phyloP scores from a whole-genome alignment of 1,140 invertebrate genomes.

The Macrobrachium rosenbergii region DNA sequence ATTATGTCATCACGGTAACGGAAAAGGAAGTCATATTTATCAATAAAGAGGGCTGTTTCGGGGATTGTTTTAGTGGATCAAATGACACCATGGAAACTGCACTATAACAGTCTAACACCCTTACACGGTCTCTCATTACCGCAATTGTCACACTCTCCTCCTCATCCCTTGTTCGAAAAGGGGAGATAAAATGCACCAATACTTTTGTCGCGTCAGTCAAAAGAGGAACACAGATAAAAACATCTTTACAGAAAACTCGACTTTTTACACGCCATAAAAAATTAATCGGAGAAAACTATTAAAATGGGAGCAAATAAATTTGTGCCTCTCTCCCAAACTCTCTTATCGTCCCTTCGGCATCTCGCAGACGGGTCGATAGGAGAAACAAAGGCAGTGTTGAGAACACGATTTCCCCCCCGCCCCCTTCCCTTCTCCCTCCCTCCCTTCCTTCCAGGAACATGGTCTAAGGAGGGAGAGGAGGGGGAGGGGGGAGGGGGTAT shows the following conservation, averaged over 20 bases:
- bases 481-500: neutral
- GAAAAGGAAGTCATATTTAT: conserved; percentile 45
- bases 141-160: neutral
- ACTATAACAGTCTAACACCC: neutral
- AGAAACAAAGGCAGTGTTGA: conserved; percentile 44
- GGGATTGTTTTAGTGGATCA: conserved; percentile 40
- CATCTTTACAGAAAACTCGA: too few species aligned
- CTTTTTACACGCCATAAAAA: too few species aligned
- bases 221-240: too few species aligned
- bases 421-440: too few species aligned
- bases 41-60: conserved; percentile 39
- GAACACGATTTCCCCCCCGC: neutral
- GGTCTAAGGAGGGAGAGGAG: too few species aligned
- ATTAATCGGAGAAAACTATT: too few species aligned
- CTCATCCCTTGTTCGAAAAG: neutral
- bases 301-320: neutral
- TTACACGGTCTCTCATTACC: neutral
- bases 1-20: conserved; percentile 32
- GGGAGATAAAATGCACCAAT: neutral
- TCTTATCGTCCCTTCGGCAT: conserved; percentile 8
- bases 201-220: neutral
- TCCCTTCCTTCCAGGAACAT: too few species aligned
- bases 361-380: conserved; percentile 19
- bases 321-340: neutral
- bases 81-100: conserved; percentile 29